Evolutionary conservation across 2,888 invertebrate genomes (phyloP), one percentile per base, ranked within the genome.

Genomic region (Lepidochrysops patricia): DNA sequence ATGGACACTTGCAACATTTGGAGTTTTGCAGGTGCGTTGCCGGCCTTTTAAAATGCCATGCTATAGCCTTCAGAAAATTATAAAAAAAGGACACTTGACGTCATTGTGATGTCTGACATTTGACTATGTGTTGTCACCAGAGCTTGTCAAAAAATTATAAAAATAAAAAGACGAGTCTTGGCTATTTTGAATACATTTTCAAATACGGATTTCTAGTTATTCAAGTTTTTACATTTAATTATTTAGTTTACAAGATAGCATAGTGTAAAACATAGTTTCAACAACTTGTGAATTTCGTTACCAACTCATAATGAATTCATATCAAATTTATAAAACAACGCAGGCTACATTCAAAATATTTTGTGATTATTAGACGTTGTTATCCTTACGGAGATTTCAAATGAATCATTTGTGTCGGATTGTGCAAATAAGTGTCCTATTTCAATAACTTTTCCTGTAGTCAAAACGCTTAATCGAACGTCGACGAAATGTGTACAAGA

Each of bases 401-500:
- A 54, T 54, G 54, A 54, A 54, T 54, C 32, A 54, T 32, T 52
- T 27, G 52, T 7, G 27, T 27, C 52, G 13, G 4, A 19, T 13
- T 12, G 32, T 54, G 15, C 4, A 54, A 54, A n/a, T 19, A 19
- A 54, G 19, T 54, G 43, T 9, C 2, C 7, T 9, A 19, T 43
- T 43, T 43, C 7, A 43, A 43, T 4, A 43, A 7, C 23, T 9
- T 19, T 43, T 43, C 13, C 43, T 19, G 2, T 43, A 23, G 12
- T 43, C 4, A 43, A 19, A 43, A 54, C 19, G 7, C 32, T 54
- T n/a, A 48, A 56, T 34, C 23, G 37, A 25, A 25, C 4, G 32
- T 66, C 61, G 60, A 60, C 56, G 75, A 74, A 69, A 89, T 89
- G 89, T 89, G 89, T 79, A 75, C 84, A 64, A 69, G 77, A 60